Conservation (phyloP, 2,888 invertebrate species). For the Volucella inflata region DNA sequence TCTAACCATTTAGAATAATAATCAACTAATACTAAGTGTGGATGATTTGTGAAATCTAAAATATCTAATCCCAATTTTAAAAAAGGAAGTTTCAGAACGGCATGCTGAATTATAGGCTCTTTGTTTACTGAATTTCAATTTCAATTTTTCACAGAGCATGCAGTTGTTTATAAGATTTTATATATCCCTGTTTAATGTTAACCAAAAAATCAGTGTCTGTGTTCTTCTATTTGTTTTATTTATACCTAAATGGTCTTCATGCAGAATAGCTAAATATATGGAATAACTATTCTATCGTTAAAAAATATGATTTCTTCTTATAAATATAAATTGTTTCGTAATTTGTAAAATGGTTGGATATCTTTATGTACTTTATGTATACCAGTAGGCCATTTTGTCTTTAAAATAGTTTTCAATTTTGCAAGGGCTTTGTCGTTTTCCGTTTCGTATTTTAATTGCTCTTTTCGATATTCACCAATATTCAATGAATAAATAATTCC, state of each 20-base stretch:
- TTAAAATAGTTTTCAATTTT: no score
- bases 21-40: conserved; percentile 76
- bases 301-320: conserved; percentile 76
- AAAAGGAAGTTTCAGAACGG: no score
- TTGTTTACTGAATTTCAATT: no score
- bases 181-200: conserved; percentile 65
- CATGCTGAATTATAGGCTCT: no score
- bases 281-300: conserved; percentile 73
- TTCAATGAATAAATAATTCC: no score
- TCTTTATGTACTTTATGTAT: conserved; percentile 37
- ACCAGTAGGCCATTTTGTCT: no score
- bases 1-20: conserved; percentile 75
- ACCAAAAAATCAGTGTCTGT: conserved; percentile 76
- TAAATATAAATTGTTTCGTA: conserved; percentile 73
- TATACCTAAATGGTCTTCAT: conserved; percentile 74
- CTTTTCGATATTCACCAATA: no score
- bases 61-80: conserved; percentile 76
- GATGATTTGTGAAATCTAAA: conserved; percentile 72
- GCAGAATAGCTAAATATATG: conserved; percentile 75
- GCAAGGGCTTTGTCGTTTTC: no score
- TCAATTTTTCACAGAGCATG: background rate
- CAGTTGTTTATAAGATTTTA: conserved; percentile 69
- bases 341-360: conserved; percentile 67
- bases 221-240: conserved; percentile 75
- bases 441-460: no score